A percentile compares a stretch with the other conserved stretches of the same genome.
phyloP scores from a whole-genome alignment of 2,113 vertebrate species.

The Cebus imitator region DNA sequence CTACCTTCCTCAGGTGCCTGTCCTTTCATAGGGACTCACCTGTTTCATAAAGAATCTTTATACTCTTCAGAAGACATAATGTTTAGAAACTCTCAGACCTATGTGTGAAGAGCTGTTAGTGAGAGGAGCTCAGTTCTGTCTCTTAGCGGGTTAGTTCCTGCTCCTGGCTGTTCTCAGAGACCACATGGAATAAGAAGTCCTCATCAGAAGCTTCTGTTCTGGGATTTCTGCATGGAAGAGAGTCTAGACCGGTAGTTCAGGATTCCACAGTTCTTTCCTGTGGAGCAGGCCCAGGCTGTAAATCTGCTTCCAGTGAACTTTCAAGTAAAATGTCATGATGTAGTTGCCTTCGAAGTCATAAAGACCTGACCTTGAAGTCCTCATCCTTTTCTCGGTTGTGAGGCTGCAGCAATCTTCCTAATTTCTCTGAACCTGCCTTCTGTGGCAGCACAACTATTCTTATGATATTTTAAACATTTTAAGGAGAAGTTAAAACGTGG shows the following conservation, averaged over 20 bases:
- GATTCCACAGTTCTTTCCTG: too few species aligned
- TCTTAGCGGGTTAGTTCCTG: background rate
- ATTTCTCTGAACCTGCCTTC: background rate
- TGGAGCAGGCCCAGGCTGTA: background rate
- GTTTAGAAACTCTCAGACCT: background rate
- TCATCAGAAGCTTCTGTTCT: background rate
- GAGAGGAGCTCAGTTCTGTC: background rate
- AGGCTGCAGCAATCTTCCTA: background rate
- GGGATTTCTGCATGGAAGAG: background rate
- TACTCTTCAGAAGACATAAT: background rate
- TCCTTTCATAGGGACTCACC: background rate
- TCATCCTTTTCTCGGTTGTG: background rate
- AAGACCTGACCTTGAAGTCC: background rate
- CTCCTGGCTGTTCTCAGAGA: background rate
- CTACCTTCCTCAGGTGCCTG: background rate
- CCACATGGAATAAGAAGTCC: background rate
- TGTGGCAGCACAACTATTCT: background rate
- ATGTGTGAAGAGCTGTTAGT: background rate
- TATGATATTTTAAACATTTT: background rate
- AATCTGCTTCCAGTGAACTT: background rate
- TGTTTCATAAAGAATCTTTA: background rate
- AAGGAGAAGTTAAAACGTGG: background rate
- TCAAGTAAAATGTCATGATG: background rate
- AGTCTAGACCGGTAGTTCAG: accelerated
- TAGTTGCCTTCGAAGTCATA: background rate